Conservation (phyloP, 2,888 invertebrate genomes). For the Cantharis lateralis region DNA sequence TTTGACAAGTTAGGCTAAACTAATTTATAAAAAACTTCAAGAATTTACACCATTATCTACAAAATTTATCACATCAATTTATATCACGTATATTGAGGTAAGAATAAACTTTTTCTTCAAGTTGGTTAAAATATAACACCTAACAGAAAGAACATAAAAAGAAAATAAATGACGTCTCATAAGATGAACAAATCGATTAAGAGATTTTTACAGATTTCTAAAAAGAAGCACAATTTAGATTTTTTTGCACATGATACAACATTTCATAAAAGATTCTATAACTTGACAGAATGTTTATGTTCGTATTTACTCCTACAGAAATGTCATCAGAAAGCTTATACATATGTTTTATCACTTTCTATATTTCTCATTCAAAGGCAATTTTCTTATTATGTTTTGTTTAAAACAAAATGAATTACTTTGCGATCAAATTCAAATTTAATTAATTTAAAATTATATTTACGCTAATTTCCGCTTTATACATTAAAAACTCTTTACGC, state of each 20-base stretch:
- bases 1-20: slow-evolving; percentile 16
- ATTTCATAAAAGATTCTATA: slow-evolving; percentile 7
- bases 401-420: neutral
- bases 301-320: slow-evolving; percentile 15
- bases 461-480: neutral
- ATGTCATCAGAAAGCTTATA: slow-evolving; percentile 1
- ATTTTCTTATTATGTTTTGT: neutral
- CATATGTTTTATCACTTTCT: slow-evolving; percentile 7
- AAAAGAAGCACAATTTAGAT: slow-evolving; percentile 10
- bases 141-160: slow-evolving; percentile 14
- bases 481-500: neutral
- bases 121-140: slow-evolving; percentile 19
- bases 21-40: slow-evolving; percentile 21
- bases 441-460: neutral
- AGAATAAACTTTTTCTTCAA: slow-evolving; percentile 16
- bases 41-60: slow-evolving; percentile 17
- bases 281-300: slow-evolving; percentile 22
- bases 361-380: slow-evolving; percentile 10
- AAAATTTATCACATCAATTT: slow-evolving; percentile 21
- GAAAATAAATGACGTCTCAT: slow-evolving; percentile 18
- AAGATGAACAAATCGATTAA: slow-evolving; percentile 22
- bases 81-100: slow-evolving; percentile 9
- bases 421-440: neutral
- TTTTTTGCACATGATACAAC: slow-evolving; percentile 3
- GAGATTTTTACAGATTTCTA: slow-evolving; percentile 18